These are phyloP conservation scores for Orthonychiurus folsomi DNA, from an alignment of 2,888 invertebrate species.

Conservation along the genomic window DNA sequence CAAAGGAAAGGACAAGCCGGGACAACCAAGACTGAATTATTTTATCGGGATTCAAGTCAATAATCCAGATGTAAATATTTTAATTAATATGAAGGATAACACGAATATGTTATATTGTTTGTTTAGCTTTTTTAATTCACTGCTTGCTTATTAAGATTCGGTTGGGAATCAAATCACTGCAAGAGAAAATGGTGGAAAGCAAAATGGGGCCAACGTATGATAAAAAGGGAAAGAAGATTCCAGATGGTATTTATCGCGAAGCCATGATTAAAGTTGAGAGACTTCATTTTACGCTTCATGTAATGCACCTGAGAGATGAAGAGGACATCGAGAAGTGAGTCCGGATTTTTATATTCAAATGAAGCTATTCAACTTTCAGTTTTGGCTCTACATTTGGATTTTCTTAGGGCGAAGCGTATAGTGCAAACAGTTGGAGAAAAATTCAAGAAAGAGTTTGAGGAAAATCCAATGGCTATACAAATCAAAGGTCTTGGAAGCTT, in stretches of 20 bases:
- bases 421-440: constrained; percentile 2
- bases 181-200: constrained; percentile 2
- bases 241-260: not conserved
- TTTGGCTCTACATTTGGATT: not conserved
- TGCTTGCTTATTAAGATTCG: not conserved
- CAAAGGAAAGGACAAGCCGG: no score
- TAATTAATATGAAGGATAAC: not conserved
- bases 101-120: not conserved
- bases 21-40: not conserved
- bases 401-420: constrained; percentile 5
- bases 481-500: constrained; percentile 11
- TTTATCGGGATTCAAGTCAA: constrained; percentile 2
- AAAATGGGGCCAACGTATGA: not conserved
- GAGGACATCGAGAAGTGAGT: not conserved
- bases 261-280: constrained; percentile 1
- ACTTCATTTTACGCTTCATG: constrained; percentile 9
- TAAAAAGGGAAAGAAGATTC: not conserved
- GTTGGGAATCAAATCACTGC: not conserved
- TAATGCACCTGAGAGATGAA: constrained; percentile 5
- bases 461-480: not conserved
- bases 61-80: not conserved
- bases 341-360: not conserved
- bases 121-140: not conserved
- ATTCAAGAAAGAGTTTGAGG: not conserved
- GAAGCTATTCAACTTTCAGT: not conserved